Evolutionary conservation across 2,113 vertebrate genomes (phyloP), one percentile per base, ranked within the genome.

Genomic region (Phocoena phocoena): DNA sequence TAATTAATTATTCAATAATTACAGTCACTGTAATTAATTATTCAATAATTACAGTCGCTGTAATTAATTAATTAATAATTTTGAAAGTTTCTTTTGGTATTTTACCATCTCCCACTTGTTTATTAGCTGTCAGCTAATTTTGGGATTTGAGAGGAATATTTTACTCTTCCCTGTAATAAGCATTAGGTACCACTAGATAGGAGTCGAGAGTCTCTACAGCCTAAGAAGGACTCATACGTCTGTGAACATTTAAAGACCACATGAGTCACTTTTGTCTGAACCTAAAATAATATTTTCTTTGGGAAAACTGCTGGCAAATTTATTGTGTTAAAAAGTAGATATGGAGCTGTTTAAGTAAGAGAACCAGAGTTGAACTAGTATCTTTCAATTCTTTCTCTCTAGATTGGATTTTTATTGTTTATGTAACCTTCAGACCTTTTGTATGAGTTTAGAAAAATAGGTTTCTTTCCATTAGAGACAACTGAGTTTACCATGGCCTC

Each of bases 281-380:
- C 74, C 50, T 85, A 94, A 93, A 84, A 80, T 91, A 96, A 73
- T 80, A 93, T 90, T 96, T 94, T 89, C 62, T 44, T 92, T 63
- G 55, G 53, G 25, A 80, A 97, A 84, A 81, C 53, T 60, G 20
- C 70, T 87, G 41, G 26, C 17, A 74, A 92, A 86, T 83, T 38
- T 88, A 77, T 80, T 70, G 65, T 77, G 31, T 73, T 86, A 93
- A 94, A 77, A 92, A 70, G 33, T 95, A 88, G 50, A 95, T 81
- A 33, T 38, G 20, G n/a, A 63, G 38, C 83, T 67, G 13, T 89
- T 88, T 92, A 71, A 93, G 62, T 33, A 93, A 55, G 38, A 94
- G n/a, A 93, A 53, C 62, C 41, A 81, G 53, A 55, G 23, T 67
- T 76, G 76, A 95, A 50, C 31, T 96, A n/a, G 44, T 95, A 80